Evolutionary conservation across 2,888 invertebrate species (phyloP), one percentile per base, ranked within the genome.

Genomic region (Dynastes tityus): DNA sequence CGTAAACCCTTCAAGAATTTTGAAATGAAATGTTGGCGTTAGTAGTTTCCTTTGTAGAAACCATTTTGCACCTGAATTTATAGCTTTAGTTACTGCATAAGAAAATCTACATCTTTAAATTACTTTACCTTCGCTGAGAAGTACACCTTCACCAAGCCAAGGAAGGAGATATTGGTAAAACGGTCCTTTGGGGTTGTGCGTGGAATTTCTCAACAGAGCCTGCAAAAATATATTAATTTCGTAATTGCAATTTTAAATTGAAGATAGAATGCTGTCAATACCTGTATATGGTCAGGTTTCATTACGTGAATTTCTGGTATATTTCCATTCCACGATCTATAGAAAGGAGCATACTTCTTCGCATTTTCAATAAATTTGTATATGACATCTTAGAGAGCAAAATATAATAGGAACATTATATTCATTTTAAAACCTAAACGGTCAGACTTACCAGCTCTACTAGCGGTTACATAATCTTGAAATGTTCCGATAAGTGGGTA

Each of bases 21-120:
- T 83, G 80, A 87, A 86, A 80, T 87, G 87, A 75, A 87, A 87
- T 22, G 85, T 82, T 27, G 85, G 85, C 11, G 85, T 85, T 80
- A 85, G 80, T 65, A 85, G 63, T 77, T 84, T 85, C 13, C 85
- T 80, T 77, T 84, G 84, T 5, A 76, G 77, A 55, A 82, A 83
- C 85, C 86, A 86, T 80, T 84, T 84, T 68, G 73, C 75, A 61
- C 83, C 84, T 83, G 8, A 16, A 75, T 63, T 27, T 37, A 32
- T 65, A 13, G 37, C 8, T 45, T 45, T 8, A 8, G 1, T 11
- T 45, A 9, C 11, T 11, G 2, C 11, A 45, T 45, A 11, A 11
- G 8, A 45, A 45, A 45, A 8, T 8, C 11, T 2, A 45, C 2
- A 45, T 11, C 8, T 11, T 45, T 45, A 1, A 9, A 45, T 45